Conservation (phyloP, 2,113 vertebrate species). For the Callipepla californica region DNA sequence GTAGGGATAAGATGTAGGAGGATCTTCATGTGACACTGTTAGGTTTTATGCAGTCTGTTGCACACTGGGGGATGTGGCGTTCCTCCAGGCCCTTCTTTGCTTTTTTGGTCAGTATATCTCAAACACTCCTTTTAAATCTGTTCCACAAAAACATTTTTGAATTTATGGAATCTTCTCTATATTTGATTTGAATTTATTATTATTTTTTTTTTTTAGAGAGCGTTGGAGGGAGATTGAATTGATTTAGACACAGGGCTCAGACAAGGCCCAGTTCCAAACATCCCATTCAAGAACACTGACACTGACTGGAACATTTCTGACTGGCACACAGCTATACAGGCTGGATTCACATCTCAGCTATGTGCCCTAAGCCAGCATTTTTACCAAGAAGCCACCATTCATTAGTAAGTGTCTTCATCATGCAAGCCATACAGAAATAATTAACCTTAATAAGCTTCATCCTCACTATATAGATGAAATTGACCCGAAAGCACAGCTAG, state of each 20-base stretch:
- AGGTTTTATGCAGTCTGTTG: slow-evolving; percentile 35
- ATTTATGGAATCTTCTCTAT: neutral
- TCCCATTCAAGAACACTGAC: neutral
- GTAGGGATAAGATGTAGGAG: slow-evolving; percentile 9
- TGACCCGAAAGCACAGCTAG: neutral
- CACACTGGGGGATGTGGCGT: neutral
- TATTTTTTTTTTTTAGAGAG: neutral
- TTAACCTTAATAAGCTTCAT: neutral
- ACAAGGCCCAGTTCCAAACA: fast-evolving
- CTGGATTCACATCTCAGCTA: neutral
- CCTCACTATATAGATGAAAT: slow-evolving; percentile 22
- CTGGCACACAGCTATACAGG: neutral
- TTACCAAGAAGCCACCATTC: neutral
- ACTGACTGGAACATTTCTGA: neutral
- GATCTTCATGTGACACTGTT: slow-evolving; percentile 1
- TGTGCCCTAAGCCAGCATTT: neutral
- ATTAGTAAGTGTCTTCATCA: neutral
- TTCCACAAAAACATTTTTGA: neutral
- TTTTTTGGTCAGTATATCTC: neutral
- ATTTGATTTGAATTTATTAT: neutral
- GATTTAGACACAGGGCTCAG: neutral
- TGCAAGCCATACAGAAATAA: neutral
- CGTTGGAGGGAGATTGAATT: neutral
- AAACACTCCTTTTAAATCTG: neutral
- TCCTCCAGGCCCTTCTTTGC: neutral